Evolutionary conservation across 2,113 vertebrate genomes (phyloP).

Genomic region (Pituophis catenifer): DNA sequence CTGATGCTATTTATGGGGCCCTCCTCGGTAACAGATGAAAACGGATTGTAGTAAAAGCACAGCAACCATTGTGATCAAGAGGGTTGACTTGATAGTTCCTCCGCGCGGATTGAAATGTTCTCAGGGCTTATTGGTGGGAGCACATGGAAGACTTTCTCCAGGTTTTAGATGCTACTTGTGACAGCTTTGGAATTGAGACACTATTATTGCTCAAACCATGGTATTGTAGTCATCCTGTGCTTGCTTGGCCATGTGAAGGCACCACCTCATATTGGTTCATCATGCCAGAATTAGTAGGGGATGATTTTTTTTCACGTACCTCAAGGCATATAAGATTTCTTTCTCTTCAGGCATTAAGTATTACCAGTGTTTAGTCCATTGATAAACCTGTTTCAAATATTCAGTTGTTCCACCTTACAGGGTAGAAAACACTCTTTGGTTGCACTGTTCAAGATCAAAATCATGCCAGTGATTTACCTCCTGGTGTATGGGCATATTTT

Average conservation of each 20-base stretch:
- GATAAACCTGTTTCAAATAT: not conserved
- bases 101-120: not conserved
- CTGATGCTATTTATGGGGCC: slow-evolving; percentile 21
- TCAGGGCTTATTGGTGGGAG: not conserved
- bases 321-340: not conserved
- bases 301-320: not conserved
- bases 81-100: not conserved
- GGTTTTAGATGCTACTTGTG: no score
- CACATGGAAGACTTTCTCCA: not conserved
- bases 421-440: no score
- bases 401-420: not conserved
- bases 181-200: not conserved
- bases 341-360: not conserved
- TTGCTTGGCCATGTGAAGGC: not conserved
- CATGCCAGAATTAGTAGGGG: no score
- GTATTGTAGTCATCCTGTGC: not conserved
- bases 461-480: not conserved
- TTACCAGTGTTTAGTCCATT: not conserved
- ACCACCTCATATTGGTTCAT: not conserved
- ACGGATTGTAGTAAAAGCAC: not conserved
- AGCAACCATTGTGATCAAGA: not conserved
- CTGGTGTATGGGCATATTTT: not conserved
- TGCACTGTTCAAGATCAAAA: not conserved
- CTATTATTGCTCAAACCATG: no score
- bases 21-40: not conserved